These are phyloP conservation scores for Novumbra hubbsi DNA, from an alignment of 2,797 vertebrate species.

Conservation along the genomic window DNA sequence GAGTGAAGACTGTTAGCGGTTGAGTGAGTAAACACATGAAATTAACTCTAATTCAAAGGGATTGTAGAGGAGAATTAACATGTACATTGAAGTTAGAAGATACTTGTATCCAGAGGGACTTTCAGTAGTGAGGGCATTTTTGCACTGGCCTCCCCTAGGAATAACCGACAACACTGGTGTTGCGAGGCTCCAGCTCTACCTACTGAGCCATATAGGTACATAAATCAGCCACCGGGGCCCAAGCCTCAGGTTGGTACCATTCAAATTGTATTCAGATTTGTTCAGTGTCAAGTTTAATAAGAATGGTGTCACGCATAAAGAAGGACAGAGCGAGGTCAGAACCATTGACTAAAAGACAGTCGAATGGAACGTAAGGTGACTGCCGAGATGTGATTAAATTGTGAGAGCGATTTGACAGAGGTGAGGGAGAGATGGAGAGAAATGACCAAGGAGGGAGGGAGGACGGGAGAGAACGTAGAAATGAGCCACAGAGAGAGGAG, in stretches of 20 bases:
- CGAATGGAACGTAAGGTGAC: neutral
- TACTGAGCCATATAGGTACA: no score
- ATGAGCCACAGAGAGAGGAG: neutral
- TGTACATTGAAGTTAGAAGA: no score
- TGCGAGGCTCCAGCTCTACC: no score
- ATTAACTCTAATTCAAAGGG: no score
- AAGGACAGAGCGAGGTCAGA: conserved; percentile 6
- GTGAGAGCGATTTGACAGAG: neutral
- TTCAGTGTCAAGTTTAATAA: no score
- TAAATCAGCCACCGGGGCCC: neutral
- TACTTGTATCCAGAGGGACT: no score
- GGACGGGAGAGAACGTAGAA: neutral
- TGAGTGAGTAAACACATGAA: neutral
- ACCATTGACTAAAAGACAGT: neutral
- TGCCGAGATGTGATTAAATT: neutral
- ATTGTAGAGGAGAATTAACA: no score
- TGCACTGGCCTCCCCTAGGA: no score
- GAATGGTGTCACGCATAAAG: no score
- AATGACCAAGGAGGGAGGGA: neutral
- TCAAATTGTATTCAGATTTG: neutral
- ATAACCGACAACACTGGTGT: no score
- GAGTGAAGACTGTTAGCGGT: neutral
- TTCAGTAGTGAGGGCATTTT: no score
- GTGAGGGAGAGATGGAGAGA: neutral
- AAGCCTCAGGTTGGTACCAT: neutral